Evolutionary conservation across 2,797 vertebrate genomes (phyloP), one percentile per base, ranked within the genome.

Genomic region (Phylloscopus collybita): DNA sequence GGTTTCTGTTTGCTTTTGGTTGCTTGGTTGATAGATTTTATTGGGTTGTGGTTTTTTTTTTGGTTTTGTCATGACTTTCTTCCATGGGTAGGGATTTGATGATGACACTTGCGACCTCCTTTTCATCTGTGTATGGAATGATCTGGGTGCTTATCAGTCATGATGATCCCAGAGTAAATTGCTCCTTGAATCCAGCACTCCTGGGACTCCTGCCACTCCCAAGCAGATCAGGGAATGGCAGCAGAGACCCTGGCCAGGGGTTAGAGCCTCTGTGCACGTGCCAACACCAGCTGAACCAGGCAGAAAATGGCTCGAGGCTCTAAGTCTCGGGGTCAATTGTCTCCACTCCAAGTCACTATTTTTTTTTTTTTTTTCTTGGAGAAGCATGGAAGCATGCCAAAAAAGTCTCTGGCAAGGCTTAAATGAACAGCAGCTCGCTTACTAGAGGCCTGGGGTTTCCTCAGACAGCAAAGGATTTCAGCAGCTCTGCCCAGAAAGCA

Each of bases 401-500:
- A 88, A 85, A 88, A 66, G 18, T 79, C 60, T 94, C 95, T 97
- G 95, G 96, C 95, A 96, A 90, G 80, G 93, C 88, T 95, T 96
- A 95, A 96, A 97, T 97, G 96, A 97, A 95, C 88, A 32, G 83
- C 86, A 88, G 78, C 86, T 92, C 3, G 0, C 80, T 86, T 72
- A 95, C 83, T 59, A 73, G 88, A 0, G 0, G 64, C 45, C 83
- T 88, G 93, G 86, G 57, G 44, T 96, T 84, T 70, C 90, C 82
- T 88, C 51, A 79, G 36, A 76, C 83, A 81, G 13, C 6, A 16
- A 49, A 49, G 40, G 86, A 67, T 70, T 90, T 51, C 16, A 86
- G 62, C 73, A 56, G 49, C 2, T 51, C 47, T 90, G 86, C 70
- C n/a, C 82, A 70, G 76, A 86, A 72, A 88, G 73, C 6, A 20